Base-by-base conservation (phyloP, 2,888 invertebrate genomes). In the Cantharis nigra region DNA sequence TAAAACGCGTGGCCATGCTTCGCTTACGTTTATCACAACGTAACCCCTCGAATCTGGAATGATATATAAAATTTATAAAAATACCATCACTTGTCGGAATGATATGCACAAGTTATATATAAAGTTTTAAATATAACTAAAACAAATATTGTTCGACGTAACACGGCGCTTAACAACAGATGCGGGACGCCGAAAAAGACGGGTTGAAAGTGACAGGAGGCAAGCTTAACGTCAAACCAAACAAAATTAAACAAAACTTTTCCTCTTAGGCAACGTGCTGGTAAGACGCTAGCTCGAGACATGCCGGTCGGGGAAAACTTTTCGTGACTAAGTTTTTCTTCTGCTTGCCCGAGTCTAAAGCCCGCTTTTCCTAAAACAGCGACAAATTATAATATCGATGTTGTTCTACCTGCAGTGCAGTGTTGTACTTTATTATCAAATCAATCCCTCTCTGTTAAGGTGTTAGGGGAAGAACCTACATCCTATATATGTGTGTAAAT, bases 171-270 rank as follows among this genome's bases (percentile, higher is more conserved):
- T 85, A 86, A 86, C 86, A 87, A 86, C 85, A 83, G 84, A 82
- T 84, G 84, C 82, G 82, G 80, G 80, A 83, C 81, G 82, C 82
- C 80, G 83, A 84, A 83, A 83, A 83, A 87, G 86, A 86, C 85
- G 85, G 86, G 85, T 88, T 87, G 88, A 88, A 88, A 89, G 87
- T 89, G 88, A 89, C 88, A 88, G 87, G 87, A 87, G 85, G 86
- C 86, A 84, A 87, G 88, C 88, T 89, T 88, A 88, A 87, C 87
- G 88, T 88, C 88, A 88, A 88, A 88, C 88, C 88, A 88, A 89
- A 89, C 88, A 88, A 89, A 88, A 88, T 88, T 88, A 88, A 88
- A 88, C 87, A 87, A 88, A 88, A 89, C 87, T 89, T 89, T 89
- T 88, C 88, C 87, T 88, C 87, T 88, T 87, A 87, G 87, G 87